Evolutionary conservation across 2,888 invertebrate genomes (phyloP).

Genomic region (Drosophila macrothrix): DNA sequence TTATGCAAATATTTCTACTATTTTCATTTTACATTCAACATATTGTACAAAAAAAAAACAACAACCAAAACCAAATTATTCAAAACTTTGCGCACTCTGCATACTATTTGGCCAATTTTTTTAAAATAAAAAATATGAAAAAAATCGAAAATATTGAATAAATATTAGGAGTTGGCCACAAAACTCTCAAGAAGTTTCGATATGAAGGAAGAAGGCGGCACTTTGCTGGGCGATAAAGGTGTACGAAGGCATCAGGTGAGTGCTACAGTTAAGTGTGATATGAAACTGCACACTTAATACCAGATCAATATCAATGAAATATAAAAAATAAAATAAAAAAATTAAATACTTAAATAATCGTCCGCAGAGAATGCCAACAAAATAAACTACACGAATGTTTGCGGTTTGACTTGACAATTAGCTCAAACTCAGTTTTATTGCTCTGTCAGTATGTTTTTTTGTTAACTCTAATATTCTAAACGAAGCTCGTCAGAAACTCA

Average conservation of each 20-base stretch:
- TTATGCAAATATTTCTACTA: slow-evolving; percentile 80
- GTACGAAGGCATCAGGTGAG: slow-evolving; percentile 88
- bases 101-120: slow-evolving; percentile 54
- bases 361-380: slow-evolving; percentile 71
- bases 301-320: slow-evolving; percentile 34
- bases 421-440: slow-evolving; percentile 30
- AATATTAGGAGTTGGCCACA: slow-evolving; percentile 92
- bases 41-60: slow-evolving; percentile 54
- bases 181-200: slow-evolving; percentile 94
- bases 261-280: slow-evolving; percentile 64
- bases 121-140: slow-evolving; percentile 54
- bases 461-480: slow-evolving; percentile 3
- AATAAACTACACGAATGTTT: slow-evolving; percentile 41
- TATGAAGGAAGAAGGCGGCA: slow-evolving; percentile 93
- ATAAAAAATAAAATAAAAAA: slow-evolving; percentile 2
- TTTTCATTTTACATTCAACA: slow-evolving; percentile 75
- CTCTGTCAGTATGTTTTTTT: slow-evolving; percentile 21
- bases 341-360: slow-evolving; percentile 28
- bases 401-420: slow-evolving; percentile 52
- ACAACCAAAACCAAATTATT: slow-evolving; percentile 45
- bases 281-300: slow-evolving; percentile 42
- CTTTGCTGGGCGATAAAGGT: slow-evolving; percentile 89
- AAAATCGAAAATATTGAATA: slow-evolving; percentile 61
- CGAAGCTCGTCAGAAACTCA: slow-evolving; percentile 25
- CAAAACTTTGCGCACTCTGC: slow-evolving; percentile 66